Percentiles rank a stretch among this genome's conserved stretches.
Evolutionary conservation across 2,797 vertebrate species (phyloP).

Genomic region (Saxicola maurus): DNA sequence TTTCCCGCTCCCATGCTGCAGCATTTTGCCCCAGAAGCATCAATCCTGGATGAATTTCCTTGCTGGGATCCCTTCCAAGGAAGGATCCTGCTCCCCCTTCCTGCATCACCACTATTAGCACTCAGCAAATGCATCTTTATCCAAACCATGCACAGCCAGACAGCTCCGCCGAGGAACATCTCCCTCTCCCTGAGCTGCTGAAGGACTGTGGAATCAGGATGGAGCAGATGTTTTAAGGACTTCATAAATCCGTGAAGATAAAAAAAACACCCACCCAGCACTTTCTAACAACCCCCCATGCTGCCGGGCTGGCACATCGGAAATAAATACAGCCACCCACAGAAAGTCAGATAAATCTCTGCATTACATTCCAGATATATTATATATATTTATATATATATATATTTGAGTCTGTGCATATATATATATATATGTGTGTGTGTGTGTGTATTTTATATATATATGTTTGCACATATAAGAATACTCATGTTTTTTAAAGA

Average conservation of each 20-base stretch:
- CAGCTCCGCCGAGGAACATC: background rate
- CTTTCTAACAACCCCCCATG: slow-evolving; percentile 46
- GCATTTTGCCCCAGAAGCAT: background rate
- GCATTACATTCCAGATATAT: background rate
- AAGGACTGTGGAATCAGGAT: slow-evolving; percentile 49
- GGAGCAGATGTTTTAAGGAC: slow-evolving; percentile 69
- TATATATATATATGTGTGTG: background rate
- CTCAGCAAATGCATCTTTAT: background rate
- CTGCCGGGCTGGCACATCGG: slow-evolving; percentile 45
- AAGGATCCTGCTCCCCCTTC: background rate
- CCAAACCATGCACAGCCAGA: background rate
- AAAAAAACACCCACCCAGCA: slow-evolving; percentile 56
- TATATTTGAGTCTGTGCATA: background rate
- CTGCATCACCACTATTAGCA: background rate
- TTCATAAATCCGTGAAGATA: slow-evolving; percentile 56
- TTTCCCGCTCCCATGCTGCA: rapidly evolving
- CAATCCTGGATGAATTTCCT: background rate
- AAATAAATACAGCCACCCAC: slow-evolving; percentile 61
- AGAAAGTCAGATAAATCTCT: slow-evolving; percentile 45
- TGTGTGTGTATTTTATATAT: background rate
- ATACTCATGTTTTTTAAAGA: background rate
- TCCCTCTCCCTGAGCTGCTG: background rate
- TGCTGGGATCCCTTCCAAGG: background rate
- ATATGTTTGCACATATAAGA: background rate
- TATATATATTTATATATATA: background rate